Base-by-base conservation (phyloP, 1,140 invertebrate species). In the Lucilia sericata region DNA sequence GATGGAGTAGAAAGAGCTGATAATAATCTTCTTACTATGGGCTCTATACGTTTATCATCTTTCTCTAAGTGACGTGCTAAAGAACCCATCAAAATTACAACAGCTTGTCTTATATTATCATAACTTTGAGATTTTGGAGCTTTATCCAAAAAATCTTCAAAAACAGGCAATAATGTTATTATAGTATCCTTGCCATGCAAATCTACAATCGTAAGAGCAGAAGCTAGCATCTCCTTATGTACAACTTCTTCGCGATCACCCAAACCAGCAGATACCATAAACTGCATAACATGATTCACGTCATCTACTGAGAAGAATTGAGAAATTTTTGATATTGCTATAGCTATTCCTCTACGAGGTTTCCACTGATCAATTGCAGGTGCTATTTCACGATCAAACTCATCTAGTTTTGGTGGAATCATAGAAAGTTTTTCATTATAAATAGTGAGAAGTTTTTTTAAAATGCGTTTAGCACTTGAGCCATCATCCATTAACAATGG, bases 31-130 rank as follows among this genome's bases (percentile, higher is more conserved):
- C 94, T 94, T 17, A 99, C 96, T 87, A 99, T 99, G 2, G 98
- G 97, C 88, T 97, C 96, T 78, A 97, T 95, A 92, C 98, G 91
- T 1, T 94, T 93, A 92, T 99, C 97, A 87, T 96, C 95, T 81
- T 96, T 96, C 85, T 98, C 97, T 86, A 99, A 94, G 94, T 99
- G 98, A 55, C 96, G 94, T 2, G 98, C 98, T 85, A 99, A 92
- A 0, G 96, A 98, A 17, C 99, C 99, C 96, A 99, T 98, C 10
- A 99, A 92, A 87, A 99, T 96, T 47, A 99, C 97, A 65, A 99
- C 97, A 86, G 97, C 97, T 90, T 99, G 97, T 65, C 98, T 94
- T 36, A 98, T 96, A 8, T 96, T 95, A 92, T 99, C 99, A 91
- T 95, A 98, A 85, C 94, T 95, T n/a, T 96, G 95, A 0, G 95